These are phyloP conservation scores for Calameuta idolon DNA, from an alignment of 2,888 invertebrate species.

Conservation along the genomic window DNA sequence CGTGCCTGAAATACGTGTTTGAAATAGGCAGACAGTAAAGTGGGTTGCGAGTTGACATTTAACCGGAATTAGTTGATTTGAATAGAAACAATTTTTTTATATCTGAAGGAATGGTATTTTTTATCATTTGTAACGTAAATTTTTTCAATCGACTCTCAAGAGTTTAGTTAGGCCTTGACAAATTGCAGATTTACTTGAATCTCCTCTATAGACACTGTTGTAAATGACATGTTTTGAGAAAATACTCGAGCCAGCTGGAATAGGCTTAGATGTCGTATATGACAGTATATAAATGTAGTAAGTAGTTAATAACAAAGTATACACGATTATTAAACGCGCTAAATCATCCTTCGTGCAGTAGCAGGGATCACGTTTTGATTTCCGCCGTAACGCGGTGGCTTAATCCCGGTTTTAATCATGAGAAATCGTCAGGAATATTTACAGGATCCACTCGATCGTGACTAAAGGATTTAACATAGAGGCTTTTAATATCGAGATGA, in stretches of 20 bases:
- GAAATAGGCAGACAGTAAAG: neutral
- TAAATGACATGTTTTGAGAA: neutral
- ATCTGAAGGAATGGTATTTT: neutral
- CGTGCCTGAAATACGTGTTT: neutral
- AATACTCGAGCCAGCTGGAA: neutral
- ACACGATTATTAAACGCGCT: slow-evolving; percentile 17
- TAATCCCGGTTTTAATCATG: slow-evolving; percentile 53
- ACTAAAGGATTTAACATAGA: slow-evolving; percentile 18
- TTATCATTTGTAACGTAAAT: neutral
- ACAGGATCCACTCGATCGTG: slow-evolving; percentile 13
- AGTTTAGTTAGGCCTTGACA: neutral
- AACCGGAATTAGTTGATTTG: neutral
- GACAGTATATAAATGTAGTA: neutral
- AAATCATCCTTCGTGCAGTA: slow-evolving; percentile 33
- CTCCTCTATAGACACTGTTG: neutral
- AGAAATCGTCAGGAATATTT: slow-evolving; percentile 50
- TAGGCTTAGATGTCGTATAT: neutral
- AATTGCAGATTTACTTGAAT: neutral
- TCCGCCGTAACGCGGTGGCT: slow-evolving; percentile 36
- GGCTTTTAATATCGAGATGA: slow-evolving; percentile 53
- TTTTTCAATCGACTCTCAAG: neutral
- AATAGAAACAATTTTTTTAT: neutral
- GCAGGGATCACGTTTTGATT: slow-evolving; percentile 37
- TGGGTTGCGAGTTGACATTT: neutral
- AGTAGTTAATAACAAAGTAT: neutral